Evolutionary conservation across 1,140 invertebrate species (phyloP).

Genomic region (Danaus plexippus): DNA sequence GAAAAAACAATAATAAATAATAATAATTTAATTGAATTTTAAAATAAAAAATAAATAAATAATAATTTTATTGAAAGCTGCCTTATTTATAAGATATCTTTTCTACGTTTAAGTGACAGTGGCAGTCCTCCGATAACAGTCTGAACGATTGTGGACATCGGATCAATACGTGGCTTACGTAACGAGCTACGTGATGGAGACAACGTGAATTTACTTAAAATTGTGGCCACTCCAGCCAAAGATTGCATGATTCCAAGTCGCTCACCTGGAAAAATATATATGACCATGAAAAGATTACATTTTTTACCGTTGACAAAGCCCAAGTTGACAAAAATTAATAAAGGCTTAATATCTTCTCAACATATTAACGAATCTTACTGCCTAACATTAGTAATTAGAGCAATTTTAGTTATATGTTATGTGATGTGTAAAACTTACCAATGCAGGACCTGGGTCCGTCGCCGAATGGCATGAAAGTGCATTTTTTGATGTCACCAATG

Average conservation of each 20-base stretch:
- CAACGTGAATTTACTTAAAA: conserved; percentile 15
- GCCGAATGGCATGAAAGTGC: conserved; percentile 16
- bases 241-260: conserved; percentile 19
- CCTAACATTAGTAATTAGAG: too few species aligned
- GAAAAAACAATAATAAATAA: too few species aligned
- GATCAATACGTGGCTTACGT: conserved; percentile 17
- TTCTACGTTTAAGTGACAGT: conserved; percentile 9
- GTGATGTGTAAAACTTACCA: conserved; percentile 8
- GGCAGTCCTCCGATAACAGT: conserved; percentile 16
- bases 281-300: too few species aligned
- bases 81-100: too few species aligned
- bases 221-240: conserved; percentile 12
- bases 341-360: too few species aligned
- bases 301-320: too few species aligned
- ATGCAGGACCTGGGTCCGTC: conserved; percentile 18
- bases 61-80: too few species aligned
- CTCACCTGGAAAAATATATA: conserved; percentile 11
- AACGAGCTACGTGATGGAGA: conserved; percentile 10
- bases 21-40: too few species aligned
- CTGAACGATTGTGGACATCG: conserved; percentile 13
- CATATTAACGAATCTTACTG: too few species aligned
- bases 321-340: too few species aligned
- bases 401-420: conserved; percentile 1
- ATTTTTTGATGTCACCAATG: conserved; percentile 13
- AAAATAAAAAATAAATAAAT: too few species aligned